phyloP scores from a whole-genome alignment of 2,113 vertebrate species.

The Eira barbara region DNA sequence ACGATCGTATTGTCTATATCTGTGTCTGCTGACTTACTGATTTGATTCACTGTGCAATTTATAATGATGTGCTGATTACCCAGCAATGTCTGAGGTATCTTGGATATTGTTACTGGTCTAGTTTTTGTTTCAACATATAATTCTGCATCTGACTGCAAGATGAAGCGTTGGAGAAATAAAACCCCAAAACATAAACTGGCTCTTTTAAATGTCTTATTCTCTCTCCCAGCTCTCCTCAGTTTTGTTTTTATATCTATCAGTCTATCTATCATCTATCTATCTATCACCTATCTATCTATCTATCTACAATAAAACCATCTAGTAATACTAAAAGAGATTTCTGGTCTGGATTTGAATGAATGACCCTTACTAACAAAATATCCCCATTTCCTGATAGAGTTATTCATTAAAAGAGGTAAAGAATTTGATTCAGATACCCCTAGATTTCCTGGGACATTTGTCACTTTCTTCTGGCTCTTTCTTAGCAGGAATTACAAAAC shows the following conservation, averaged over 20 bases:
- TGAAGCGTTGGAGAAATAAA: background rate
- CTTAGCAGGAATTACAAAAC: background rate
- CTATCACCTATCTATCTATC: background rate
- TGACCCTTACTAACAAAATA: background rate
- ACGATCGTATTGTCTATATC: background rate
- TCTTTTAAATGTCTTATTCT: background rate
- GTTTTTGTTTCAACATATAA: background rate
- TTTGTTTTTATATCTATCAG: background rate
- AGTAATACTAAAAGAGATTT: background rate
- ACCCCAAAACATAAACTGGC: background rate
- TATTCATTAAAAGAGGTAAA: background rate
- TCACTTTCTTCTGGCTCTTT: background rate
- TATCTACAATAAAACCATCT: background rate
- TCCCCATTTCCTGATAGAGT: background rate
- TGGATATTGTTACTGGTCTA: background rate
- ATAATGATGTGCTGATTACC: background rate
- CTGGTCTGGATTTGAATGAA: background rate
- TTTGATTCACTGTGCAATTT: background rate
- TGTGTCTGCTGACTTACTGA: background rate
- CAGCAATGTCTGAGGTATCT: background rate
- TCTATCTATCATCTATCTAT: background rate
- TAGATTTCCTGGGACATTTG: background rate
- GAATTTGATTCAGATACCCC: background rate
- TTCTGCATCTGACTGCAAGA: background rate
- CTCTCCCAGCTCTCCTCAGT: background rate